Evolutionary conservation across 2,113 vertebrate genomes (phyloP).

Genomic region (Axis porcinus): DNA sequence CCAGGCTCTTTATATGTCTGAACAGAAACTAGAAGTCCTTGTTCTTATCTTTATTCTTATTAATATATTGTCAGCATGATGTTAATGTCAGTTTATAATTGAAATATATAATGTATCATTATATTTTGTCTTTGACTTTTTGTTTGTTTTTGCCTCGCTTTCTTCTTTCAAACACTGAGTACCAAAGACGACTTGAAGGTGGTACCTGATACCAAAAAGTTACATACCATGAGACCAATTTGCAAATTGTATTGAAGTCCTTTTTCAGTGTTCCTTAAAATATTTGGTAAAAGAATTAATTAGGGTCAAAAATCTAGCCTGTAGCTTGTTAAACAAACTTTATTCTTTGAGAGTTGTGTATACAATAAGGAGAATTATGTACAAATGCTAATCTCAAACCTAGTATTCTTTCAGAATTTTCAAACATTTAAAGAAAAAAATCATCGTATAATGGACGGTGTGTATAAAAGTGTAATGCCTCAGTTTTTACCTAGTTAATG

Average conservation of each 20-base stretch:
- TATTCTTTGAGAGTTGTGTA: neutral
- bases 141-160: neutral
- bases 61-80: neutral
- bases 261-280: neutral
- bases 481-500: neutral
- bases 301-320: neutral
- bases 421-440: neutral
- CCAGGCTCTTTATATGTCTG: neutral
- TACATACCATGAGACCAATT: neutral
- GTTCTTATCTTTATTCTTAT: neutral
- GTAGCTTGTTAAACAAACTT: neutral
- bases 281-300: neutral
- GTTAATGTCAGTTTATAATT: neutral
- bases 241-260: neutral
- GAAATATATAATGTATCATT: neutral
- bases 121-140: neutral
- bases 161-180: neutral
- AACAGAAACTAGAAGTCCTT: neutral
- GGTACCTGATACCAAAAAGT: neutral
- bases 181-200: neutral
- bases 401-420: neutral
- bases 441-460: neutral
- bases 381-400: neutral
- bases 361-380: conserved; percentile 7
- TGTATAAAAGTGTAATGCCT: neutral